phyloP scores from a whole-genome alignment of 2,888 invertebrate genomes.

The Epinotia bilunana region DNA sequence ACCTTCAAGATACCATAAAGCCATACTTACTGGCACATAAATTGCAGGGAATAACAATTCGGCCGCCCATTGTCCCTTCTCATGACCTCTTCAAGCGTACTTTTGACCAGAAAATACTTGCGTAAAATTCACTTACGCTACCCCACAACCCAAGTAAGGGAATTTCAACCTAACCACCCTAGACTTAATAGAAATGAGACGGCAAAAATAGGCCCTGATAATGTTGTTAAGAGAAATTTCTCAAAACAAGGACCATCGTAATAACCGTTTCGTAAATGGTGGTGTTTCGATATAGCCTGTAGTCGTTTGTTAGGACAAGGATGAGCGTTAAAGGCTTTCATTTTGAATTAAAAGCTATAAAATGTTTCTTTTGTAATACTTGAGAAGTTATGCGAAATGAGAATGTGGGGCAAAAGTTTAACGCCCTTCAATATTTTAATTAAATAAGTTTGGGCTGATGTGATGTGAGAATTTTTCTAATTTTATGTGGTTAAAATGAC shows the following conservation, averaged over 20 bases:
- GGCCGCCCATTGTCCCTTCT: conserved; percentile 43
- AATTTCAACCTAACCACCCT: conserved; percentile 8
- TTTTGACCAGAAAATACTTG: conserved; percentile 46
- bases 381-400: too few relatives aligned
- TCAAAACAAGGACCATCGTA: conserved; percentile 40
- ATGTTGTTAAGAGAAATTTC: conserved; percentile 38
- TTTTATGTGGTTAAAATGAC: too few relatives aligned
- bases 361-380: not conserved
- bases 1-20: conserved; percentile 39
- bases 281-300: conserved; percentile 41
- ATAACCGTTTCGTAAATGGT: conserved; percentile 44
- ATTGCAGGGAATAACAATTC: conserved; percentile 44
- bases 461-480: too few relatives aligned
- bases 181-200: not conserved
- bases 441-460: too few relatives aligned
- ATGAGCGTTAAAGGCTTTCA: conserved; percentile 1
- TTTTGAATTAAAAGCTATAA: not conserved
- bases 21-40: conserved; percentile 43
- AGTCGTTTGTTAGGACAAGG: conserved; percentile 23
- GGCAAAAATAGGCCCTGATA: not conserved
- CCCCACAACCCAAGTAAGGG: not conserved
- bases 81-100: conserved; percentile 42
- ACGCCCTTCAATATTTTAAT: too few relatives aligned
- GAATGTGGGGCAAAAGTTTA: too few relatives aligned
- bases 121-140: conserved; percentile 39